Base-by-base conservation (phyloP, 2,113 vertebrate genomes). In the Chunga burmeisteri region DNA sequence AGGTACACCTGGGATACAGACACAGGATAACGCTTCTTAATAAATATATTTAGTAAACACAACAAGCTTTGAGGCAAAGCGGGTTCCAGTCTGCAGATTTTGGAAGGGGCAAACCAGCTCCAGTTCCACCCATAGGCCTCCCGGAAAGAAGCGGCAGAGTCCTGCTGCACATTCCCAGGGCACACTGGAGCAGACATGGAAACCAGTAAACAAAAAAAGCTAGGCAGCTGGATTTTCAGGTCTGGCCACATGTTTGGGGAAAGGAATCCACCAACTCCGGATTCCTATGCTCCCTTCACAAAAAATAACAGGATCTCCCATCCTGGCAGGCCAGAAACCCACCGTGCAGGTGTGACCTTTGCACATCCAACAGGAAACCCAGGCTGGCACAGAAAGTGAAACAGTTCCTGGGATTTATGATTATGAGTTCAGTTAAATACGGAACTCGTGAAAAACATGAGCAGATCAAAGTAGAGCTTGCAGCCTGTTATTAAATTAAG, bases 211-310 rank as follows among this genome's bases (percentile, higher is more conserved):
- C 75, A 93, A 34, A 92, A 92, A 86, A 61, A 90, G 49, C 40
- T 50, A 81, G 44, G 84, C 84, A 82, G 59, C 93, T 91, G 93
- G 96, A 95, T 91, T 91, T 94, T 93, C 96, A 94, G 90, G 94
- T 96, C 94, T 91, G 71, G 55, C 80, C 38, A 27, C 91, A 86
- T 96, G 70, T 68, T 38, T 94, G 42, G 44, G 81, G 73, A 95
- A 93, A 96, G 93, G 94, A 96, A 96, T 96, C 93, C 68, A 96
- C 63, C 4, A 0, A 30, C 72, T 86, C 68, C 65, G 52, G 91
- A 94, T 90, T 84, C 88, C 73, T 79, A 15, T 10, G 32, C 62
- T 97, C 80, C 70, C 58, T 85, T 58, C 38, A 38, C 38, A 38
- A 38, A 38, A 38, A 38, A 15, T 88, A 86, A 77, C 61, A 88